Base-by-base conservation (phyloP, 1,140 invertebrate genomes). In the Drosophila biarmipes region DNA sequence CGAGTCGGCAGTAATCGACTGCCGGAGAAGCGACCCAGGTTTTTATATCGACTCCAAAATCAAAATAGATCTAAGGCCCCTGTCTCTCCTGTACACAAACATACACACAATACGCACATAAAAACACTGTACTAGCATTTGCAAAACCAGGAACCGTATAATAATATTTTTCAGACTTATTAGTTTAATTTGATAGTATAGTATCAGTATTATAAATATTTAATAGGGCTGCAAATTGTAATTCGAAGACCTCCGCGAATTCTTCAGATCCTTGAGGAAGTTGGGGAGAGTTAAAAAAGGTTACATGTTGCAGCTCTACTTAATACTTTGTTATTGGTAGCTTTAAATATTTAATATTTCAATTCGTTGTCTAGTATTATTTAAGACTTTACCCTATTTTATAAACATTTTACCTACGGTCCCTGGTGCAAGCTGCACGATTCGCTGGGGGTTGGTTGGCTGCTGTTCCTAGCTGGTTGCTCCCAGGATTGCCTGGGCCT, bases 1-100 rank as follows among this genome's bases (percentile, higher is more conserved):
- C 94, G 96, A 67, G 94, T 97, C 46, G 96, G 96, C 90, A 97
- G 97, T 93, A 97, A 97, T 90, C 94, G 96, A 31, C 93, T 97
- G 74, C 95, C 96, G 52, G 97, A 97, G 90, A 95, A 96, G 78
- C 93, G 96, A 93, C 95, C 96, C 92, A 95, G 96, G 95, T 96
- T 95, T 91, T 91, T 91, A 91, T 91, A 87, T 85, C 80, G 85
- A 77, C 58, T 90, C 80, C 82, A 79, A 79, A 17, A 31, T 10
- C 29, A 31, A 31, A 31, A 31, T 59, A 73, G 27, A 51, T 51
- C 48, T 59, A 56, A 51, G 78, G 52, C 51, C 34, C 29, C 46
- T 34, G 31, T 56, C 37, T 24, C 15, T 45, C 62, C 34, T 56
- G 58, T 56, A 49, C 40, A 59, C 57, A 61, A 37, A 54, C 42